A percentile compares a stretch with the other conserved stretches of the same genome.
Conservation (phyloP, 2,113 vertebrate genomes). For the Hystrix cristata region DNA sequence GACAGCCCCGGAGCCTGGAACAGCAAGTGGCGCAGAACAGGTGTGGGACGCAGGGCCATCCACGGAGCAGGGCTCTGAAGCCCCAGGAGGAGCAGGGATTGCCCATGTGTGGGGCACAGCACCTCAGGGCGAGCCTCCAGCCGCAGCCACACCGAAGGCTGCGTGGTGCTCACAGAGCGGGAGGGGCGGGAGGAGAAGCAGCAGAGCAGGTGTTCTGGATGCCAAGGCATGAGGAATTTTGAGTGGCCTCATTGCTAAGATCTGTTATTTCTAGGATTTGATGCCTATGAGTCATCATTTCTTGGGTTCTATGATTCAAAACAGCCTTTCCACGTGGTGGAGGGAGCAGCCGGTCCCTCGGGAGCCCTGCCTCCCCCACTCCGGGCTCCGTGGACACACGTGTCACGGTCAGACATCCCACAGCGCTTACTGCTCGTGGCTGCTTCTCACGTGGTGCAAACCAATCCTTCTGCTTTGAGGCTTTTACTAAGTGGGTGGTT, state of each 20-base stretch:
- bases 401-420: constrained; percentile 68
- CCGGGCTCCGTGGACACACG: neutral
- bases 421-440: neutral
- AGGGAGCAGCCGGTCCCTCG: neutral
- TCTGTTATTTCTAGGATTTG: constrained; percentile 57
- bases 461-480: constrained; percentile 55
- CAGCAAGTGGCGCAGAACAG: neutral
- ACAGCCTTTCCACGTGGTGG: constrained; percentile 24
- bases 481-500: constrained; percentile 30
- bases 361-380: neutral
- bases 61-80: neutral
- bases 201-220: neutral
- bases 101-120: neutral
- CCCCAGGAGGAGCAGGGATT: rapidly evolving
- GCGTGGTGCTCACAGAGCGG: neutral
- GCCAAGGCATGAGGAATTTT: neutral
- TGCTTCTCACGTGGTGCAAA: constrained; percentile 67
- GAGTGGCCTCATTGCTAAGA: constrained; percentile 19
- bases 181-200: neutral
- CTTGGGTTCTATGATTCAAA: constrained; percentile 57
- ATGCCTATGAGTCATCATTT: constrained; percentile 69
- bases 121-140: rapidly evolving
- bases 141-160: neutral
- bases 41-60: rapidly evolving
- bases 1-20: neutral